Evolutionary conservation across 2,113 vertebrate genomes (phyloP).

Genomic region (Scartelaos histophorus): DNA sequence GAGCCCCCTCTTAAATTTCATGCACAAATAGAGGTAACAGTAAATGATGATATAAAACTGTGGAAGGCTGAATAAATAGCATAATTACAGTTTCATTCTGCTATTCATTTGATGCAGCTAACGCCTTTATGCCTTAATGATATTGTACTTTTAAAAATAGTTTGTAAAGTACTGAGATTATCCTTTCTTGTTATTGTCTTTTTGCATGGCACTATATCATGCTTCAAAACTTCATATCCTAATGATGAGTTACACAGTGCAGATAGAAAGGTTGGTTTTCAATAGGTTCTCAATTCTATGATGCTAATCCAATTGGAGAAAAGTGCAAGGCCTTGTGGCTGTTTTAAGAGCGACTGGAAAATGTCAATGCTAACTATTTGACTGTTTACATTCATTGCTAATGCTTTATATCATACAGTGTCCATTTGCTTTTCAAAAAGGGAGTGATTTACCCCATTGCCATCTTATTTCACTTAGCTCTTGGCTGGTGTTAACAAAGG

Average conservation of each 20-base stretch:
- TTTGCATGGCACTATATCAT: too few species aligned
- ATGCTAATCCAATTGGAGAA: background rate
- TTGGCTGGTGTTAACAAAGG: slow-evolving; percentile 21
- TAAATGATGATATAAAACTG: slow-evolving; percentile 1
- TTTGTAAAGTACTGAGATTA: too few species aligned
- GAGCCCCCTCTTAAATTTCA: background rate
- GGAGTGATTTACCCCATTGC: slow-evolving; percentile 7
- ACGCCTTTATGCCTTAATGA: too few species aligned
- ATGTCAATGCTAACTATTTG: background rate
- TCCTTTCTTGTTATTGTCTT: too few species aligned
- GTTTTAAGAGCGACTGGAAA: background rate
- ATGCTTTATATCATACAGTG: slow-evolving; percentile 16
- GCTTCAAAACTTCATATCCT: too few species aligned
- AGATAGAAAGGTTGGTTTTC: background rate
- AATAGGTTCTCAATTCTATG: background rate
- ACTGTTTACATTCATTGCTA: slow-evolving; percentile 8
- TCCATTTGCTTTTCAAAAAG: slow-evolving; percentile 26
- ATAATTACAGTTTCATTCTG: too few species aligned
- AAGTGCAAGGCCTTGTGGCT: background rate
- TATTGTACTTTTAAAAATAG: too few species aligned
- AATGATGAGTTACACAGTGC: background rate
- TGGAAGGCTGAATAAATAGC: too few species aligned
- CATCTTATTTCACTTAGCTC: slow-evolving; percentile 31
- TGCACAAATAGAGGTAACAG: slow-evolving; percentile 10
- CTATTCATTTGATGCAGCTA: too few species aligned